These are phyloP conservation scores for Cichlasoma orientale DNA, from an alignment of 2,797 vertebrate species.

Conservation along the genomic window DNA sequence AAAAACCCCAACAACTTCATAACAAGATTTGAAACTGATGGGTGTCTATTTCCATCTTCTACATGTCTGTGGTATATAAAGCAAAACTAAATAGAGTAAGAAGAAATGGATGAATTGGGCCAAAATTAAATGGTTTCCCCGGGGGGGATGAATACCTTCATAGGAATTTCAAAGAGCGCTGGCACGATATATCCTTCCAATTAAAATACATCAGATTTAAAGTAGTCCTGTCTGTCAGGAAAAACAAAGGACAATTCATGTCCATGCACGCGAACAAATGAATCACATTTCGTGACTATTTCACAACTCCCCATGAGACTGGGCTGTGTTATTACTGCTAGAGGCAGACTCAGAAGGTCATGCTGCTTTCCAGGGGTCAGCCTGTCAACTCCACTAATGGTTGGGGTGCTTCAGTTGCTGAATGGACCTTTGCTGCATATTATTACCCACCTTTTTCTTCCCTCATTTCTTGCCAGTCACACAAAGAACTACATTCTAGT, in stretches of 20 bases:
- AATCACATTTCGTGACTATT: not conserved
- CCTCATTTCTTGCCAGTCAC: not conserved
- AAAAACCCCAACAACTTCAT: not conserved
- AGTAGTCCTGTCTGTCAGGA: not conserved
- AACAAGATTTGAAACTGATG: not conserved
- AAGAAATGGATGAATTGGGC: not conserved
- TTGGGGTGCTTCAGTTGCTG: not conserved
- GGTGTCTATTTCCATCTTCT: too few relatives aligned
- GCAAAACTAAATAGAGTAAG: not conserved
- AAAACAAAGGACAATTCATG: not conserved
- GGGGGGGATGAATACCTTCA: not conserved
- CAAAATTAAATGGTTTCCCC: not conserved
- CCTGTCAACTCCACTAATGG: not conserved
- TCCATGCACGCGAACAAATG: not conserved
- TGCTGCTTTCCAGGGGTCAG: not conserved
- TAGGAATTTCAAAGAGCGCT: not conserved
- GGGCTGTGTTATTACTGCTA: not conserved
- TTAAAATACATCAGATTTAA: conserved; percentile 1
- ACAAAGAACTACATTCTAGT: not conserved
- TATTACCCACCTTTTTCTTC: not conserved
- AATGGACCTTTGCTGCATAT: not conserved
- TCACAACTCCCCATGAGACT: not conserved
- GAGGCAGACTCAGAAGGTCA: not conserved
- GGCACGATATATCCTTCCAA: not conserved
- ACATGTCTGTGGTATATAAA: too few relatives aligned